These are phyloP conservation scores for Muscicapa adusta DNA, from an alignment of 2,113 vertebrate genomes.

Conservation along the genomic window DNA sequence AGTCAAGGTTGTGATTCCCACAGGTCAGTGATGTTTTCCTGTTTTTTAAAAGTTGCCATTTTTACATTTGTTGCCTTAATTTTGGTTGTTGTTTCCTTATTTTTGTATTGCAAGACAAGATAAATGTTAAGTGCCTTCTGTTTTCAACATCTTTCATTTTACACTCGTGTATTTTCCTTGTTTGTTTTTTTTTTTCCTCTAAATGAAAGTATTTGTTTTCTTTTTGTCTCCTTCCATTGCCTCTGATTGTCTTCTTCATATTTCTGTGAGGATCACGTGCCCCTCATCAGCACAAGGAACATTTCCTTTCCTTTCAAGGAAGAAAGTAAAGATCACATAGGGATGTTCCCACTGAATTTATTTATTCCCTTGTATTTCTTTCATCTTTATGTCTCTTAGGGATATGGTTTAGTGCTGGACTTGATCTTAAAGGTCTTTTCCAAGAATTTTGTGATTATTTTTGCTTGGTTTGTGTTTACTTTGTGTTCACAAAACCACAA, in stretches of 20 bases:
- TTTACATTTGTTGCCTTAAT: constrained; percentile 39
- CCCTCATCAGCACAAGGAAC: neutral
- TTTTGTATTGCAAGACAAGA: constrained; percentile 32
- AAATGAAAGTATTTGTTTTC: neutral
- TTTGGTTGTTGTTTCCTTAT: constrained; percentile 10
- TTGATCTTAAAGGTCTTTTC: neutral
- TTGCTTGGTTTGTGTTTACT: neutral
- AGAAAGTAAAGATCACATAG: neutral
- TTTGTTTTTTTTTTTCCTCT: neutral
- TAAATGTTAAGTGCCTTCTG: constrained; percentile 57
- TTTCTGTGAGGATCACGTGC: neutral
- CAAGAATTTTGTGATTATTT: neutral
- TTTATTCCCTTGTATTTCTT: neutral
- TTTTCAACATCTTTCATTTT: neutral
- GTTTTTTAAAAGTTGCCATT: neutral
- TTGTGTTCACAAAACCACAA: neutral
- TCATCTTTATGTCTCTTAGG: neutral
- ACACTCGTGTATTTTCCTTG: neutral
- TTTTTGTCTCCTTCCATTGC: neutral
- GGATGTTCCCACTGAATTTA: neutral
- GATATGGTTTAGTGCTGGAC: neutral
- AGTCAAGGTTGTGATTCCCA: neutral
- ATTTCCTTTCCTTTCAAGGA: neutral
- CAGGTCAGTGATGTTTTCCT: neutral
- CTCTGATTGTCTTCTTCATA: neutral